Base-by-base conservation (phyloP, 1,140 invertebrate genomes). In the Drosophila auraria region DNA sequence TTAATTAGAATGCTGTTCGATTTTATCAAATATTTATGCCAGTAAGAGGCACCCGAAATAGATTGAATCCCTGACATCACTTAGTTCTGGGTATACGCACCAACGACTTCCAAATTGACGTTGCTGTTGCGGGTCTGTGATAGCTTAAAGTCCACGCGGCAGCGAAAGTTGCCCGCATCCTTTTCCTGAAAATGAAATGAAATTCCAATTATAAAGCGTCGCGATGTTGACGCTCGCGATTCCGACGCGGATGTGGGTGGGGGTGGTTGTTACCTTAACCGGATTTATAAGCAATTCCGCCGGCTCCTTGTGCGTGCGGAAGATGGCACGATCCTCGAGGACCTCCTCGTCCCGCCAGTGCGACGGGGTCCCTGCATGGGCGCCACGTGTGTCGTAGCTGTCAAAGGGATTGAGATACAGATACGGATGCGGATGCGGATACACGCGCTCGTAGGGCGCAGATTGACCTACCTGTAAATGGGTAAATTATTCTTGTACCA, bases 101-200 rank as follows among this genome's bases (percentile, higher is more conserved):
- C 96, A 80, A 97, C 96, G 82, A 98, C 95, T 77, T 95, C 96
- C 63, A 98, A 95, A 73, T 96, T 95, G 77, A 97, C 95, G 81
- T 96, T 96, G 81, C 95, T 96, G 93, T 97, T 97, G 66, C 96
- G 95, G 38, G 97, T 97, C 5, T 96, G 97, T 36, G 96, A 97
- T 63, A 96, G 95, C 61, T 95, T 95, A 90, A 97, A 98, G 93
- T 98, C 97, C 45, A 97, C 97, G 53, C 96, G 94, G 93, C 96
- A 97, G 71, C 96, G 94, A 93, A 97, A 97, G 49, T 95, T 94
- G 5, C 96, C 96, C 75, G 96, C 95, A 93, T 97, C 96, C 42
- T 94, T 94, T 58, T 95, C 94, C 81, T 95, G 93, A 57, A 61
- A 93, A 3, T 96, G 95, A 2, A 95, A 95, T 76, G 71, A 79